Evolutionary conservation across 2,888 invertebrate species (phyloP), one percentile per base, ranked within the genome.

Genomic region (Holacanthella duospinosa): DNA sequence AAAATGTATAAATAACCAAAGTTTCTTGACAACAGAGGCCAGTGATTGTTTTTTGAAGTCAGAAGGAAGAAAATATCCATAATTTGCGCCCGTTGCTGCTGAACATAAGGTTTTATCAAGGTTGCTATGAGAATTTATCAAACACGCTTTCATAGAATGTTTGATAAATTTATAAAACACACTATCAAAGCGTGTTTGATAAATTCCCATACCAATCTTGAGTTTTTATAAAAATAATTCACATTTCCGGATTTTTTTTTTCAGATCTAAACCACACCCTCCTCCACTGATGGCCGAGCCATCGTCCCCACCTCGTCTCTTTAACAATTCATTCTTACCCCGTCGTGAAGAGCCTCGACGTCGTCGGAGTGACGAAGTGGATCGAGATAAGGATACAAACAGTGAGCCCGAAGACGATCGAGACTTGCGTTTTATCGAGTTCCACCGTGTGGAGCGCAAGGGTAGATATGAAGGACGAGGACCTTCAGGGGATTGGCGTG

Each of bases 371-470:
- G 48, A 48, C 4, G 48, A 48, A 21, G 21, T 48, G 4, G 48
- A 48, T 21, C 36, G 36, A 12, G 58, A 58, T 4, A 59, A 59
- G 43, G 59, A 59, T 28, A 59, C 59, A 9, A 59, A 44, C 36
- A 36, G 43, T 6, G 59, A 59, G 29, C 59, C 59, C 4, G 59
- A 59, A 26, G 59, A 59, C 28, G 59, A 59, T 9, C 9, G 59
- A 44, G 59, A 59, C 26, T 28, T 55, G 9, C 55, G 55, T 21
- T 48, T 48, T 21, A 9, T 48, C n/a, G 48, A 48, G 21, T 48
- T 48, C 21, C 48, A 48, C 21, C 48, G 48, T 4, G 19, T 48
- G 48, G 48, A 48, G 4, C 48, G 21, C 12, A 21, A 9, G 12
- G 48, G 21, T 48, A 9, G 21, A 9, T n/a, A 21, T n/a, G 21